Evolutionary conservation across 2,797 vertebrate species (phyloP).

Genomic region (Microhierax caerulescens): DNA sequence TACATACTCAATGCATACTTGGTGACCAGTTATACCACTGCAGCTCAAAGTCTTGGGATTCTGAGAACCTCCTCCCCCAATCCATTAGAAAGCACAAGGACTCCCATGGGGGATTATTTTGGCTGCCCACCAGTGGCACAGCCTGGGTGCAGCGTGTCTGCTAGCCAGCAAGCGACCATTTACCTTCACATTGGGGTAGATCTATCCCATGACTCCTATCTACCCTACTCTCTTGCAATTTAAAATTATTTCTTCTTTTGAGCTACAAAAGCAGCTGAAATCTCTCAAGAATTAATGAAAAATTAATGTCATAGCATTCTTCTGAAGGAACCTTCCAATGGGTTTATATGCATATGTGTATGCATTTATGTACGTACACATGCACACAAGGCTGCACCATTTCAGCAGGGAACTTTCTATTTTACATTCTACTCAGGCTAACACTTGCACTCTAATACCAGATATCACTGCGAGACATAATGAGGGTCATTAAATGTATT

Average conservation of each 20-base stretch:
- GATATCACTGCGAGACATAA: constrained; percentile 65
- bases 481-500: constrained; percentile 66
- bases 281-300: neutral
- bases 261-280: neutral
- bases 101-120: neutral
- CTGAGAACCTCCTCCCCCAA: neutral
- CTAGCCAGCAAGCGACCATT: neutral
- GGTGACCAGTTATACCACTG: neutral
- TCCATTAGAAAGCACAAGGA: neutral
- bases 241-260: neutral
- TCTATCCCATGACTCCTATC: neutral
- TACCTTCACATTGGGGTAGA: neutral
- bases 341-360: neutral
- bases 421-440: constrained; percentile 18
- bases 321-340: neutral
- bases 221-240: neutral
- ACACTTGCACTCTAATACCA: constrained; percentile 57
- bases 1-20: neutral
- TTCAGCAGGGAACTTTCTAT: constrained; percentile 40
- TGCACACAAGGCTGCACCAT: neutral
- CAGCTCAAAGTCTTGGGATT: neutral
- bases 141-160: neutral
- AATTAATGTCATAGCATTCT: neutral
- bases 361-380: neutral
- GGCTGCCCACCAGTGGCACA: neutral